Evolutionary conservation across 1,140 invertebrate genomes (phyloP).

Genomic region (Daktulosphaira vitifoliae): DNA sequence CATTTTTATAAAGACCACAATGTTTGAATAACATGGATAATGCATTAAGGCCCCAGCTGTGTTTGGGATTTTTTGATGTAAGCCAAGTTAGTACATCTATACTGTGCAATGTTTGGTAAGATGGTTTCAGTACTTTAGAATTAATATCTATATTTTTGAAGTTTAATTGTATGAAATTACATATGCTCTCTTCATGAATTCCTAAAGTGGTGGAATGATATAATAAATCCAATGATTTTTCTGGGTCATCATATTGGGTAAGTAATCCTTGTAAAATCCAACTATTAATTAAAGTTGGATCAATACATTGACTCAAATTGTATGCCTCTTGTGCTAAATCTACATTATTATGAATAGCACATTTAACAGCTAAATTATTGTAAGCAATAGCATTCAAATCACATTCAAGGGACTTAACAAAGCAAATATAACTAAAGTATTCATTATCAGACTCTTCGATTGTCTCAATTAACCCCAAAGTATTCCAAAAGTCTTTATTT

Average conservation of each 20-base stretch:
- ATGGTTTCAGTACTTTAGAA: not conserved
- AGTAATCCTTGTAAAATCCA: conserved; percentile 9
- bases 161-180: not conserved
- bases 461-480: conserved; percentile 2
- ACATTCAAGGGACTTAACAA: conserved; percentile 15
- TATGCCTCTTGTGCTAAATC: conserved; percentile 3
- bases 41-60: conserved; percentile 11
- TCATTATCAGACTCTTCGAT: not conserved
- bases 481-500: conserved; percentile 17
- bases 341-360: not conserved
- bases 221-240: not conserved
- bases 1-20: not conserved
- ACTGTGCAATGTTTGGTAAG: not conserved
- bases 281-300: conserved; percentile 3
- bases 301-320: conserved; percentile 2
- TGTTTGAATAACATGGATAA: not conserved
- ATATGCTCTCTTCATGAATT: not conserved
- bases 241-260: not conserved
- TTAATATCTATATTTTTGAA: not conserved
- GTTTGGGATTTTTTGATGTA: not conserved
- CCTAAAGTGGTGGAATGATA: conserved; percentile 24
- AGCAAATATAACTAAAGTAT: conserved; percentile 3
- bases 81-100: conserved; percentile 14
- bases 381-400: not conserved
- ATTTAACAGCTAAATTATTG: conserved; percentile 8